Base-by-base conservation (phyloP, 2,888 invertebrate species). In the Netelia fuscicornis region DNA sequence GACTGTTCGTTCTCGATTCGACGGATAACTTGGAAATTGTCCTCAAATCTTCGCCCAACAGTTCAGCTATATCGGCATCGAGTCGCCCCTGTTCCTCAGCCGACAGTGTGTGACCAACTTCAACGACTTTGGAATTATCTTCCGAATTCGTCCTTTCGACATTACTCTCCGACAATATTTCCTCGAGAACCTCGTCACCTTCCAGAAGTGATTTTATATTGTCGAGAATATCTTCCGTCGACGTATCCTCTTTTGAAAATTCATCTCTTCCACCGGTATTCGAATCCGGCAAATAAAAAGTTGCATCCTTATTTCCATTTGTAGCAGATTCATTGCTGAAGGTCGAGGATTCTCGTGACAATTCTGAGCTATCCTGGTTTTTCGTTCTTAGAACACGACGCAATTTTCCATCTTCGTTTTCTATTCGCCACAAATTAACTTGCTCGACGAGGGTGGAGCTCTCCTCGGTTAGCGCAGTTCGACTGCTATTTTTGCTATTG, bases 401-500 rank as follows among this genome's bases (percentile, higher is more conserved):
- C 1, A 79, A 64, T 58, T 48, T 75, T 17, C 17, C 23, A 44
- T 86, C 88, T 72, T 90, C 84, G 85, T 82, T 87, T 81, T 86
- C 87, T 72, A 84, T 79, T 60, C 79, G 89, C 68, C 86, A 91
- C 76, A 84, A 81, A 83, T 85, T 89, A 58, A 88, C 86, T 30
- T 76, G 82, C 9, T 85, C 83, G 2, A 60, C 76, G 25, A 80
- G 79, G 1, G 89, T 85, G 89, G 88, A 87, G 89, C 87, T 90
- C 89, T 89, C 91, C 1, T 91, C 90, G 5, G 86, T 84, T 13
- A 90, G 77, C 17, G 90, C 90, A 2, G 87, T 84, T 3, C 85
- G 87, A 52, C 89, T 89, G 37, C 87, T 86, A 3, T 88, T 87
- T 93, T 94, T 92, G 94, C 94, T 91, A 17, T 94, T 6, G 94